Conservation (phyloP, 2,797 vertebrate genomes). For the Malacoctenus gilli region DNA sequence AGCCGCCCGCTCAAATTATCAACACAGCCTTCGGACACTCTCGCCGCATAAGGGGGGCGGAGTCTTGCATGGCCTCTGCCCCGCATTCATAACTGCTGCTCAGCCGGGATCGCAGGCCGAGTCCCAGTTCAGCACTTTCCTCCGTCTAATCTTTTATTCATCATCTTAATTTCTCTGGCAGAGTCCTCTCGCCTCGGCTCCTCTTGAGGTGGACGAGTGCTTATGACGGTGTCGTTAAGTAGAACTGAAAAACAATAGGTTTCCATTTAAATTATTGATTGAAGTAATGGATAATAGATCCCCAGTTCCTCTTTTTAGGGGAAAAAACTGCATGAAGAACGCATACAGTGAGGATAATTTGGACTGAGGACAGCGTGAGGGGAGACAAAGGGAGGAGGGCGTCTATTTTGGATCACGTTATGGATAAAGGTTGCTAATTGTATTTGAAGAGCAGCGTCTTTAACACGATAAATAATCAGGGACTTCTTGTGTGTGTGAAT, state of each 20-base stretch:
- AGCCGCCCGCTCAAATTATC: conserved; percentile 47
- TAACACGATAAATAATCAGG: conserved; percentile 48
- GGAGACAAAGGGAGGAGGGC: not conserved
- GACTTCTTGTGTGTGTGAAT: conserved; percentile 39
- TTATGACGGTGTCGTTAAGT: conserved; percentile 62
- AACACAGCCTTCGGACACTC: conserved; percentile 23
- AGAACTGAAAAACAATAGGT: conserved; percentile 49
- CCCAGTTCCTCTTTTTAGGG: too few species aligned
- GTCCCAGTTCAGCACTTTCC: conserved; percentile 62
- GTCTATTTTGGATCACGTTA: conserved; percentile 11
- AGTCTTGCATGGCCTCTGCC: conserved; percentile 35
- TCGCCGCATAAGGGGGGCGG: conserved; percentile 15
- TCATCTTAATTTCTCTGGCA: conserved; percentile 66
- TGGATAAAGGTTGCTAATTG: conserved; percentile 15
- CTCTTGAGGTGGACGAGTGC: conserved; percentile 52
- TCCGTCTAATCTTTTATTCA: conserved; percentile 76
- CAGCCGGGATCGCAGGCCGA: conserved; percentile 27
- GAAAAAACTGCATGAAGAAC: not conserved
- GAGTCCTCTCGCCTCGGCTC: conserved; percentile 35
- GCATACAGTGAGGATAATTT: conserved; percentile 12
- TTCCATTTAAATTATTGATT: conserved; percentile 67
- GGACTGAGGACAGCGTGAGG: conserved; percentile 3
- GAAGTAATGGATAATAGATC: conserved; percentile 34
- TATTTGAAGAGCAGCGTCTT: conserved; percentile 26
- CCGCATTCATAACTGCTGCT: conserved; percentile 52